Conservation (phyloP, 2,888 invertebrate genomes). For the Rhagonycha fulva region DNA sequence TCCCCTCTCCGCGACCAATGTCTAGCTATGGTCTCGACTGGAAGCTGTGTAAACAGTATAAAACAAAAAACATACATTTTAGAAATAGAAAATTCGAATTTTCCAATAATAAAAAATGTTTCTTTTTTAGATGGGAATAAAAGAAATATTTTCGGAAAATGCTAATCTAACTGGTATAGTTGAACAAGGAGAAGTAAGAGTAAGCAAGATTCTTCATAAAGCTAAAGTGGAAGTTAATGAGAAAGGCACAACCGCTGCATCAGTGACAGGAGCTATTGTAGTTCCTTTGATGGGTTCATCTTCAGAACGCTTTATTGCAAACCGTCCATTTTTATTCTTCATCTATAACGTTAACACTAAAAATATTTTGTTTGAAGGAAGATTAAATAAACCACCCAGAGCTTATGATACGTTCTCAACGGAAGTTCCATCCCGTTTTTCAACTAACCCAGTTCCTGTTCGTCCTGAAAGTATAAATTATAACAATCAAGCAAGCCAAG, state of each 20-base stretch:
- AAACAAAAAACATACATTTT: background rate
- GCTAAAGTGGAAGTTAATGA: slow-evolving; percentile 69
- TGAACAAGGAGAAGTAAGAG: slow-evolving; percentile 50
- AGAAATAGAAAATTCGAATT: background rate
- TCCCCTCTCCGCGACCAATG: too few species aligned
- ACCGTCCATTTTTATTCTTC: slow-evolving; percentile 70
- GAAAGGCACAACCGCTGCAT: slow-evolving; percentile 68
- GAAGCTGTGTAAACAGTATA: too few species aligned
- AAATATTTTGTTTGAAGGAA: slow-evolving; percentile 67
- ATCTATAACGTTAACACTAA: slow-evolving; percentile 62
- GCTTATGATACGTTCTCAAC: background rate
- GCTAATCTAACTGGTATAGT: slow-evolving; percentile 65
- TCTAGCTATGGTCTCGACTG: too few species aligned
- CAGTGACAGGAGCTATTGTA: slow-evolving; percentile 62
- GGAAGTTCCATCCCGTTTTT: background rate
- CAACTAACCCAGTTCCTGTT: background rate
- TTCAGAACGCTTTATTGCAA: slow-evolving; percentile 58
- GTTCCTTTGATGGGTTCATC: slow-evolving; percentile 64
- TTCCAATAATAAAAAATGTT: background rate
- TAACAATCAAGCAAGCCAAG: background rate
- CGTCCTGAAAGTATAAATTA: background rate
- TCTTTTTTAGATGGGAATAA: slow-evolving; percentile 62
- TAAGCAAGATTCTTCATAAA: slow-evolving; percentile 65
- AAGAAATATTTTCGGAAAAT: slow-evolving; percentile 59
- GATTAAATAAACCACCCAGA: slow-evolving; percentile 40